Evolutionary conservation across 2,797 vertebrate genomes (phyloP).

Genomic region (Gallinago nigripennis): DNA sequence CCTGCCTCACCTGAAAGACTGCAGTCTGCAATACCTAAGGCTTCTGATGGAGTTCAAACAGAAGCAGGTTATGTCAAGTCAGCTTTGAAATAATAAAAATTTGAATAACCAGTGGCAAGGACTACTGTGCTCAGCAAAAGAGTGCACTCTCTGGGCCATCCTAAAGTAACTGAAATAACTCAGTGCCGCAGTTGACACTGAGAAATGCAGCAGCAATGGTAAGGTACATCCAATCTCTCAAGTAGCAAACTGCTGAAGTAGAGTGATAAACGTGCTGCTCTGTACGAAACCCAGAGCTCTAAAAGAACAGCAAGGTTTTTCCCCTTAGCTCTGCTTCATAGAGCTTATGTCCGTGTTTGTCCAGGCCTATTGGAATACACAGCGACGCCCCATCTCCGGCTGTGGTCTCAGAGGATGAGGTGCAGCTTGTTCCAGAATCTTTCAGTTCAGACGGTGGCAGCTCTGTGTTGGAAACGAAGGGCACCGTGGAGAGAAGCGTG

Average conservation of each 20-base stretch:
- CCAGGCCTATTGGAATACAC: not conserved
- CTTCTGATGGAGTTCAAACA: not conserved
- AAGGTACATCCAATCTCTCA: not conserved
- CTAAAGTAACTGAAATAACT: not conserved
- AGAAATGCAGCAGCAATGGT: not conserved
- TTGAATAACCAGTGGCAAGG: not conserved
- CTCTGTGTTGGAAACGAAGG: not conserved
- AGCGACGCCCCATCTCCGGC: not conserved
- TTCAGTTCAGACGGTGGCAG: not conserved
- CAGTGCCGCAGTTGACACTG: fast-evolving
- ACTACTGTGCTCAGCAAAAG: not conserved
- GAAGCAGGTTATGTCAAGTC: not conserved
- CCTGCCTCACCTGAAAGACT: not conserved
- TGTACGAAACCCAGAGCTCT: not conserved
- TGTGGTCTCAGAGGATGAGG: not conserved
- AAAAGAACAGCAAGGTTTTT: not conserved
- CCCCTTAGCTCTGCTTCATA: not conserved
- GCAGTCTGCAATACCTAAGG: not conserved
- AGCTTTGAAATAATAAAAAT: not conserved
- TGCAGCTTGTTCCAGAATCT: not conserved
- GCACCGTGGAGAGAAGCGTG: not conserved
- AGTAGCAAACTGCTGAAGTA: not conserved
- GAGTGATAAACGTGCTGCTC: not conserved
- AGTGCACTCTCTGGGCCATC: not conserved
- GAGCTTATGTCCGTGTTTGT: not conserved